These are phyloP conservation scores for Trachurus trachurus DNA, from an alignment of 2,797 vertebrate genomes.

Conservation along the genomic window DNA sequence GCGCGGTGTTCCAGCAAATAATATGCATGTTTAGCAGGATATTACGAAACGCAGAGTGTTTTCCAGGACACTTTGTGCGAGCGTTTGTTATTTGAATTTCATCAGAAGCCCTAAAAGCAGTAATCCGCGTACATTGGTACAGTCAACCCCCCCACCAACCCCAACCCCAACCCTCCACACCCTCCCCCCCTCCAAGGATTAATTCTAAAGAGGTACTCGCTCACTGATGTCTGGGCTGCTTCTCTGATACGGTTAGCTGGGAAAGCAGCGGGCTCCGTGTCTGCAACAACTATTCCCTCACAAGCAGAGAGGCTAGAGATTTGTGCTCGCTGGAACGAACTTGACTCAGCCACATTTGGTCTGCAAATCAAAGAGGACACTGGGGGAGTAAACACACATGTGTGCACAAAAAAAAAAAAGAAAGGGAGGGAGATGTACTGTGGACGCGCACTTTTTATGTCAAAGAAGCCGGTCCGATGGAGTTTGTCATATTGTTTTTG, in stretches of 20 bases:
- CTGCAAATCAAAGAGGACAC: conserved; percentile 67
- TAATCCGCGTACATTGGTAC: conserved; percentile 76
- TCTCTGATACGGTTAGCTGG: conserved; percentile 74
- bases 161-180: neutral
- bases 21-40: conserved; percentile 61
- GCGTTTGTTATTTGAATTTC: conserved; percentile 78
- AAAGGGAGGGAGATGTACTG: conserved; percentile 24
- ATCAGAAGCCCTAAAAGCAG: conserved; percentile 79
- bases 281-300: conserved; percentile 57
- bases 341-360: conserved; percentile 64
- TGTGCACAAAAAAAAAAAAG: neutral
- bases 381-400: conserved; percentile 27
- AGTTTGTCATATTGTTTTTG: conserved; percentile 81
- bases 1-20: conserved; percentile 47
- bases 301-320: conserved; percentile 67
- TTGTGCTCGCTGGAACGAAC: conserved; percentile 71
- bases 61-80: conserved; percentile 71
- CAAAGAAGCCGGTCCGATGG: conserved; percentile 61
- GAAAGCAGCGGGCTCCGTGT: conserved; percentile 61
- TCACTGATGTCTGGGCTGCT: conserved; percentile 75
- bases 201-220: conserved; percentile 80
- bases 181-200: conserved; percentile 60
- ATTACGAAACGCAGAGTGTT: conserved; percentile 60
- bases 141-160: conserved; percentile 20
- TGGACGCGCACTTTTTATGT: conserved; percentile 47